phyloP scores from a whole-genome alignment of 1,140 invertebrate genomes.

The Microplitis mediator region DNA sequence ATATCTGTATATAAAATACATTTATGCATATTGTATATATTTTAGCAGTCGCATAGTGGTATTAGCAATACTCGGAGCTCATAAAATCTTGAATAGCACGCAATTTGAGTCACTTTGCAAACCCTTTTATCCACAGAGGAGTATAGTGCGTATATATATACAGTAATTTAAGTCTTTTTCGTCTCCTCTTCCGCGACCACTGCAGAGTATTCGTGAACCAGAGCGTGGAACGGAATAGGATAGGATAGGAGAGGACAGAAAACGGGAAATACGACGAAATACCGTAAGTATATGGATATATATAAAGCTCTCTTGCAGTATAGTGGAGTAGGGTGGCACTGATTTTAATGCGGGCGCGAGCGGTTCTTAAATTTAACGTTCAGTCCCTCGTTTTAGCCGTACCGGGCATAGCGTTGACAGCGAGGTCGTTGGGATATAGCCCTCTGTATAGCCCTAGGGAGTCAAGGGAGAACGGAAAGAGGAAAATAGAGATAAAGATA shows the following conservation, averaged over 20 bases:
- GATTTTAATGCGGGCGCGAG: slow-evolving; percentile 19
- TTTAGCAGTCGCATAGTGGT: slow-evolving; percentile 39
- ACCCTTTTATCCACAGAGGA: slow-evolving; percentile 48
- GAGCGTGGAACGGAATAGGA: background rate
- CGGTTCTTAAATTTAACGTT: slow-evolving; percentile 20
- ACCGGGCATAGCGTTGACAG: slow-evolving; percentile 3
- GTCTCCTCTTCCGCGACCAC: too few relatives aligned
- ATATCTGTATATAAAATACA: too few relatives aligned
- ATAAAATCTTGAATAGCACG: slow-evolving; percentile 55
- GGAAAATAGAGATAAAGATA: background rate
- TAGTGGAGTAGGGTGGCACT: background rate
- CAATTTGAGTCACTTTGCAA: slow-evolving; percentile 62
- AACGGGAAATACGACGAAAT: background rate
- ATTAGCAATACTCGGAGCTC: slow-evolving; percentile 60
- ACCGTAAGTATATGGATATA: background rate
- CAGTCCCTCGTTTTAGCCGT: background rate
- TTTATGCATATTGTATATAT: slow-evolving; percentile 29
- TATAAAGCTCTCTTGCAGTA: background rate
- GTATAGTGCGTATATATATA: background rate
- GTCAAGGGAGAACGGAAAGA: background rate
- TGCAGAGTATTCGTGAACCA: too few relatives aligned
- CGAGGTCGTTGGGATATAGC: background rate
- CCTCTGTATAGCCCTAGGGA: background rate
- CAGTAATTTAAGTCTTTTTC: background rate
- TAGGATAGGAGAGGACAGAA: background rate